Evolutionary conservation across 2,113 vertebrate species (phyloP).

Genomic region (Myotis yumanensis): DNA sequence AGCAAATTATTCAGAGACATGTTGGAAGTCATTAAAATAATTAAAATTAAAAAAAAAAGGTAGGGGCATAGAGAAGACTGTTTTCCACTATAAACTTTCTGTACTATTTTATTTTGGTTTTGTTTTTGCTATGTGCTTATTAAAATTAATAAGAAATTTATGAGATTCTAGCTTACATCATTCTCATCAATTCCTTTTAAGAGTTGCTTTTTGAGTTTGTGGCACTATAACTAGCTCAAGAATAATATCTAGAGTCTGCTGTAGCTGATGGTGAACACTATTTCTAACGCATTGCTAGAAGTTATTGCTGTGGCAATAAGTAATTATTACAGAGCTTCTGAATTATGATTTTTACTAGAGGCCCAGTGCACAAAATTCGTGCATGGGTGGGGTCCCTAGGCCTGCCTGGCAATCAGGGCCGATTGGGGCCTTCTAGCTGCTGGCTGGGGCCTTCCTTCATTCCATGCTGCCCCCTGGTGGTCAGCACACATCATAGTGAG

Average conservation of each 20-base stretch:
- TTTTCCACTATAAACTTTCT: neutral
- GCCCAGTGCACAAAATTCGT: no score
- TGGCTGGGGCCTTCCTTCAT: no score
- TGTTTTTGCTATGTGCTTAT: neutral
- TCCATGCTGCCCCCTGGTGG: no score
- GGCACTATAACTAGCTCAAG: neutral
- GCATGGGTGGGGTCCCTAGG: no score
- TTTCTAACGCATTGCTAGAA: neutral
- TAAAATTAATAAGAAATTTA: neutral
- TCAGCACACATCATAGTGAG: no score
- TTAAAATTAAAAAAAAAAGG: neutral
- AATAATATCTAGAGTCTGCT: neutral
- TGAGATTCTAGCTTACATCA: slow-evolving; percentile 9
- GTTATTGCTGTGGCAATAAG: neutral
- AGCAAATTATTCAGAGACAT: slow-evolving; percentile 8
- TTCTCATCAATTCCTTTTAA: slow-evolving; percentile 21
- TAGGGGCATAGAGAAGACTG: neutral
- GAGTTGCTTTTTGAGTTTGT: neutral
- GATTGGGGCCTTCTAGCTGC: no score
- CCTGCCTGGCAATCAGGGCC: no score
- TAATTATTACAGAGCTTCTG: neutral
- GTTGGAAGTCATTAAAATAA: neutral
- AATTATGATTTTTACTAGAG: slow-evolving; percentile 20
- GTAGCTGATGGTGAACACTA: neutral
- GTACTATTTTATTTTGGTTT: neutral